Evolutionary conservation across 2,888 invertebrate genomes (phyloP), one percentile per base, ranked within the genome.

Genomic region (Erpobdella octoculata): DNA sequence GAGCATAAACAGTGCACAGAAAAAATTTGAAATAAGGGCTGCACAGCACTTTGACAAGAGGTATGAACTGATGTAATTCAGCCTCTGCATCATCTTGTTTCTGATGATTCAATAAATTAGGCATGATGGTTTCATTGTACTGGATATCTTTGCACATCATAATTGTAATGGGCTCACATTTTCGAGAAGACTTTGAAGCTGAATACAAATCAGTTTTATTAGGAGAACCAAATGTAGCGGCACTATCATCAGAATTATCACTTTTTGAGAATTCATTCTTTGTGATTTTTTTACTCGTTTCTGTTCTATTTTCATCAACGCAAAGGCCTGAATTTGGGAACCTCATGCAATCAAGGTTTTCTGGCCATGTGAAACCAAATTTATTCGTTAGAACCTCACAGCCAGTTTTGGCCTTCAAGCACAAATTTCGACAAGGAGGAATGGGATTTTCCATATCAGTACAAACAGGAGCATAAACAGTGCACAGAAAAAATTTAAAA

Each of bases 121-220:
- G 97, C 89, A 95, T 92, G 78, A 94, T 92, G 0, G 97, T 97
- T 85, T 89, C 88, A 84, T 97, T 97, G 79, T 97, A 97, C 75
- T 89, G 89, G 76, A 97, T 89, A 80, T 93, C 91, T 84, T 89
- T 89, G 85, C 97, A 97, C 73, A 94, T 89, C 3, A 70, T 70
- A 28, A 74, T 71, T 6, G 46, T 68, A 35, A 73, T 73, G 8
- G 71, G 65, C 41, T 74, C 73, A 48, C 74, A 74, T 28, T 61
- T 37, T 28, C 31, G 64, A 31, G 61, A 37, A 8, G 25, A 31
- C 21, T 61, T 62, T 28, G 15, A 12, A 62, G n/a, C 36, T 33
- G 41, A 28, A 31, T n/a, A n/a, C n/a, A n/a, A n/a, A n/a, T n/a
- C n/a, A n/a, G n/a, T n/a, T n/a, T n/a, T n/a, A n/a, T n/a, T n/a